Conservation (phyloP, 2,113 vertebrate species). For the human (Homo sapiens) region DNA sequence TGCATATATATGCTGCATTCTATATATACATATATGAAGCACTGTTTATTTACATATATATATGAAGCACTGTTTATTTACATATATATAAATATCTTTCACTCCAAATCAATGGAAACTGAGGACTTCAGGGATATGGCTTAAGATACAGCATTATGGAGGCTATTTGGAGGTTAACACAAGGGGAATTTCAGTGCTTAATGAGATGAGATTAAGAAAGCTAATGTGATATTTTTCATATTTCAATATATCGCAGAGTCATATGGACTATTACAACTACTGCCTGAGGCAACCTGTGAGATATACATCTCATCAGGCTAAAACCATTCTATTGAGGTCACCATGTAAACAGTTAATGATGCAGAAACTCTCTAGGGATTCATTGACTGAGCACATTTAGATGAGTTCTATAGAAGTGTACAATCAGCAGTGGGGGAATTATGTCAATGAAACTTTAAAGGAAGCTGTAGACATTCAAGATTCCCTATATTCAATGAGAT, state of each 20-base stretch:
- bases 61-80: too few species aligned
- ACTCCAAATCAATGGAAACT: slow-evolving; percentile 31
- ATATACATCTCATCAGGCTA: slow-evolving; percentile 68
- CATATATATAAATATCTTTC: background rate
- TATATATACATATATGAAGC: too few species aligned
- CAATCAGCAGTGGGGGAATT: slow-evolving; percentile 69
- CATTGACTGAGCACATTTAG: slow-evolving; percentile 77
- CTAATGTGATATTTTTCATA: slow-evolving; percentile 70
- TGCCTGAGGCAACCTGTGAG: slow-evolving; percentile 60
- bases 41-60: too few species aligned
- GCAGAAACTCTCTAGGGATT: slow-evolving; percentile 77
- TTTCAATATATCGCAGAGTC: slow-evolving; percentile 49
- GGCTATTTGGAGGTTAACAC: slow-evolving; percentile 38
- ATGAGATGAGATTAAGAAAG: slow-evolving; percentile 56
- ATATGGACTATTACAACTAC: background rate
- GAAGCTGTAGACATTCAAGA: slow-evolving; percentile 58
- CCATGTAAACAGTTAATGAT: slow-evolving; percentile 83
- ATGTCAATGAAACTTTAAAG: slow-evolving; percentile 69
- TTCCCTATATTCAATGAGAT: slow-evolving; percentile 72
- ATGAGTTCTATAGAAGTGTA: slow-evolving; percentile 73
- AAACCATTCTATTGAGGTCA: slow-evolving; percentile 79
- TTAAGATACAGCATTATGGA: background rate
- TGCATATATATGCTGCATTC: background rate
- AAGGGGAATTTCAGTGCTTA: slow-evolving; percentile 10
- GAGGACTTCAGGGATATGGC: background rate